Percentiles rank a stretch among this genome's conserved stretches.
Evolutionary conservation across 2,888 invertebrate species (phyloP).

Genomic region (Allygus modestus): DNA sequence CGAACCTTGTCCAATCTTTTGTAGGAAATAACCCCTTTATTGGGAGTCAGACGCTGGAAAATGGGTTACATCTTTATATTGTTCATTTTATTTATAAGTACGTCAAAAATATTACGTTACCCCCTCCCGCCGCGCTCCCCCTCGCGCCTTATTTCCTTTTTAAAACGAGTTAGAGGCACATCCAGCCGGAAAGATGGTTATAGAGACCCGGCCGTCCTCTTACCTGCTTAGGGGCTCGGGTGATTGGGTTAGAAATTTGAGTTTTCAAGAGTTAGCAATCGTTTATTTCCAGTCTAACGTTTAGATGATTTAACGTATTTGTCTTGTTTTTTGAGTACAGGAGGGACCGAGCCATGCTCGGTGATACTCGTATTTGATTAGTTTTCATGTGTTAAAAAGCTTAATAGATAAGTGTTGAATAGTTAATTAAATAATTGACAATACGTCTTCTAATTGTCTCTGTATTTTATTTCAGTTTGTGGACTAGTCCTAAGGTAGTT

Average conservation of each 20-base stretch:
- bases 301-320: no score
- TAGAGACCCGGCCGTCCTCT: neutral
- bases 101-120: slow-evolving; percentile 52
- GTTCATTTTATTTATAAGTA: slow-evolving; percentile 52
- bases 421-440: no score
- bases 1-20: slow-evolving; percentile 48
- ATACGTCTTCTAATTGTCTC: no score
- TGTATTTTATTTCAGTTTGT: no score
- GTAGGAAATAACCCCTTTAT: slow-evolving; percentile 52
- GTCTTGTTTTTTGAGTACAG: no score
- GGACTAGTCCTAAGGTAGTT: no score
- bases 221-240: neutral
- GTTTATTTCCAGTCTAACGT: neutral
- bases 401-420: no score
- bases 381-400: no score
- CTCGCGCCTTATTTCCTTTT: slow-evolving; percentile 43
- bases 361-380: no score
- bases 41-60: slow-evolving; percentile 49
- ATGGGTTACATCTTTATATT: slow-evolving; percentile 55
- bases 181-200: slow-evolving; percentile 30
- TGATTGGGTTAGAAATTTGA: neutral
- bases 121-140: neutral
- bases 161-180: slow-evolving; percentile 47
- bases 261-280: neutral
- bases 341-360: no score